A percentile compares a stretch with the other conserved stretches of the same genome.
Conservation (phyloP, 2,888 invertebrate species). For the Dryomyza anilis region DNA sequence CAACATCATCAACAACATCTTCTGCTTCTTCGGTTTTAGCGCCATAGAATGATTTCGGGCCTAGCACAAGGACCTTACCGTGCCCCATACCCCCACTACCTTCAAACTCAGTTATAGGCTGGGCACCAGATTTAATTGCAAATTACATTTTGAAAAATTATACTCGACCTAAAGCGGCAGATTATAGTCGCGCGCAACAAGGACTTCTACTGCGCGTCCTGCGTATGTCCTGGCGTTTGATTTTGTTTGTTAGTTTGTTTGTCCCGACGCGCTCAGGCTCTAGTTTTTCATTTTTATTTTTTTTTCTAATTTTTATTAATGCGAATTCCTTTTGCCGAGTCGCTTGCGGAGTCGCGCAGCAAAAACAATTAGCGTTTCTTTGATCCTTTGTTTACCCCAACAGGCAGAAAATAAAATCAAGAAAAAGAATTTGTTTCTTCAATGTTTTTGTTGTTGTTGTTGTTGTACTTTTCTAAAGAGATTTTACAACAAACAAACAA, state of each 20-base stretch:
- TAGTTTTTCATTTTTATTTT: not conserved
- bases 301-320: no score
- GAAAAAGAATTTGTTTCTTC: not conserved
- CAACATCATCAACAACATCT: conserved; percentile 5
- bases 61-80: no score
- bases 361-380: conserved; percentile 55
- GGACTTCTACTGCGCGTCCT: not conserved
- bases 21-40: not conserved
- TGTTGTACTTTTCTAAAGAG: not conserved
- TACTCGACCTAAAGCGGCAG: conserved; percentile 32
- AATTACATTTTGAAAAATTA: conserved; percentile 53
- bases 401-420: no score
- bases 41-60: not conserved
- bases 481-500: not conserved
- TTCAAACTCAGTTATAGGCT: not conserved
- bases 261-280: not conserved
- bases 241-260: not conserved
- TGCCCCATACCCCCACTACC: no score
- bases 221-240: not conserved
- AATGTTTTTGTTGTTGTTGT: not conserved
- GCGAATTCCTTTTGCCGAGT: conserved; percentile 3
- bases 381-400: conserved; percentile 52
- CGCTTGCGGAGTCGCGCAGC: conserved; percentile 21
- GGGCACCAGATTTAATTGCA: conserved; percentile 45
- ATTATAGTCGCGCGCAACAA: conserved; percentile 6